Conservation (phyloP, 2,888 invertebrate genomes). For the Dermolepida albohirtum region DNA sequence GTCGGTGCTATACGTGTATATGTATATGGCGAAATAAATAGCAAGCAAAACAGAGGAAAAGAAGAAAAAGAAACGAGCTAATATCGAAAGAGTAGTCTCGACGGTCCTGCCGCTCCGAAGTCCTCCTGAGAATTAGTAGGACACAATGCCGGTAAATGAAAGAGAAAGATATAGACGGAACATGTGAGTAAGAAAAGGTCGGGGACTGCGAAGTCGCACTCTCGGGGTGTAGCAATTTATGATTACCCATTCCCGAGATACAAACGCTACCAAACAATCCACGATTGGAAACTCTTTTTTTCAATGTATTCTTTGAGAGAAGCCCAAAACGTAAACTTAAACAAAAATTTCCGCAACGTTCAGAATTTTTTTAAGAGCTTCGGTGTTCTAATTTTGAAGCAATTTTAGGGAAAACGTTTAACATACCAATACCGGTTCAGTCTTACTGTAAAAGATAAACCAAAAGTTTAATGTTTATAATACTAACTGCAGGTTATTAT, state of each 20-base stretch:
- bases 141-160: conserved; percentile 34
- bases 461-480: too few relatives aligned
- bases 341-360: too few relatives aligned
- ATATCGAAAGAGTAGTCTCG: conserved; percentile 37
- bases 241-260: conserved; percentile 31
- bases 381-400: too few relatives aligned
- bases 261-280: conserved; percentile 10
- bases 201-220: conserved; percentile 3
- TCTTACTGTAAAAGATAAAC: too few relatives aligned
- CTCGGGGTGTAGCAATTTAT: conserved; percentile 29
- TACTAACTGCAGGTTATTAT: too few relatives aligned
- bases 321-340: too few relatives aligned
- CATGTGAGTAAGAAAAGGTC: not conserved
- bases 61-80: conserved; percentile 31
- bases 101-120: conserved; percentile 2
- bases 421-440: too few relatives aligned
- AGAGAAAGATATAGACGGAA: conserved; percentile 18
- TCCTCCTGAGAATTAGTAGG: conserved; percentile 27
- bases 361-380: too few relatives aligned
- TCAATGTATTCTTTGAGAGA: not conserved
- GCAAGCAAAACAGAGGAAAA: conserved; percentile 12
- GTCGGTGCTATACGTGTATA: not conserved
- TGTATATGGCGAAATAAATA: not conserved
- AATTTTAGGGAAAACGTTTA: too few relatives aligned
- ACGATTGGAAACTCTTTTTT: conserved; percentile 27